Conservation (phyloP, 2,797 vertebrate genomes). For the Myotis daubentonii region DNA sequence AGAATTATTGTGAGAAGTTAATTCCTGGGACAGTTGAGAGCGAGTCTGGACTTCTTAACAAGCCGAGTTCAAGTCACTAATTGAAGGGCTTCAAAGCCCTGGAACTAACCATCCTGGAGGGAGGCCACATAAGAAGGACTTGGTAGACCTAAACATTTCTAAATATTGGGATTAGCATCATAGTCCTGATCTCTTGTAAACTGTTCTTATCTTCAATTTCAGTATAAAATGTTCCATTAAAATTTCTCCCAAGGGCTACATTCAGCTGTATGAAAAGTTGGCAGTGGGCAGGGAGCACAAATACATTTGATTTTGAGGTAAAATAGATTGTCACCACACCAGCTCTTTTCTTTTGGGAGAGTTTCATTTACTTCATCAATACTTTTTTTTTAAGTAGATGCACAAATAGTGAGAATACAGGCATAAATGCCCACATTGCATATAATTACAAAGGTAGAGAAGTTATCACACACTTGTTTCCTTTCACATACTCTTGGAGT, state of each 20-base stretch:
- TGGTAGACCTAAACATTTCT: conserved; percentile 10
- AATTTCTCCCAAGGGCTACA: conserved; percentile 22
- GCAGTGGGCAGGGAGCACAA: neutral
- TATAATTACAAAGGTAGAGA: neutral
- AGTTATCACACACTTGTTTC: neutral
- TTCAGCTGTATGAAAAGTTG: conserved; percentile 7
- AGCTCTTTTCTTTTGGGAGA: neutral
- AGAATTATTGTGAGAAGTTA: neutral
- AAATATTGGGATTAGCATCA: conserved; percentile 27
- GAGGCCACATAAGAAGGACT: neutral
- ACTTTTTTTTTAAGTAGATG: neutral
- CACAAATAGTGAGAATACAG: neutral
- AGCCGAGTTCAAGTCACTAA: neutral
- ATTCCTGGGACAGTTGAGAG: neutral
- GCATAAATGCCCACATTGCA: neutral
- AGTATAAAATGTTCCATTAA: conserved; percentile 52
- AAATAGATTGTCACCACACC: neutral
- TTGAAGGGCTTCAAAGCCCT: neutral
- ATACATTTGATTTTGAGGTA: conserved; percentile 40
- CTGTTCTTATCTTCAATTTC: conserved; percentile 55
- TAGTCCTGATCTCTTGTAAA: conserved; percentile 7
- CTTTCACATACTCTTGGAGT: neutral
- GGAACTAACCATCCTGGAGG: neutral
- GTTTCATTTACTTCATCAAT: neutral
- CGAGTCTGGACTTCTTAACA: neutral